phyloP scores from a whole-genome alignment of 2,113 vertebrate genomes.

The Probosciger aterrimus region DNA sequence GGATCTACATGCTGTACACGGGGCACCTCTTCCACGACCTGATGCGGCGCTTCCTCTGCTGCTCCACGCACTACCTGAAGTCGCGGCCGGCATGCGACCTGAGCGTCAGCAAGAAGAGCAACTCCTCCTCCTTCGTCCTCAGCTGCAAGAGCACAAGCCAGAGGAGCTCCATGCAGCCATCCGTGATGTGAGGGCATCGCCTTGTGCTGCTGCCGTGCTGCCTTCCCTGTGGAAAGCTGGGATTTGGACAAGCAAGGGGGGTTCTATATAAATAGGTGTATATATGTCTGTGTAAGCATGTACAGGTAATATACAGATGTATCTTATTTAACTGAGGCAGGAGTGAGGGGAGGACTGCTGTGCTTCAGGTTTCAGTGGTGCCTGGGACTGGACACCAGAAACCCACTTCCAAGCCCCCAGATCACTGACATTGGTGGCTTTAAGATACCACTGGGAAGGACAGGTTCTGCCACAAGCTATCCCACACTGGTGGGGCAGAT shows the following conservation, averaged over 20 bases:
- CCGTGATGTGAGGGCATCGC: constrained; percentile 52
- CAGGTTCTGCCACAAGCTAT: accelerated
- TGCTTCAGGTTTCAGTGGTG: not conserved
- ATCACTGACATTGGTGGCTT: not conserved
- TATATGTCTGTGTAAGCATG: not conserved
- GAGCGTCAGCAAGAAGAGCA: constrained; percentile 77
- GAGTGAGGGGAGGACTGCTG: not conserved
- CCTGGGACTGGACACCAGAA: not conserved
- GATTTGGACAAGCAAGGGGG: not conserved
- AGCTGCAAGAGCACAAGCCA: constrained; percentile 80
- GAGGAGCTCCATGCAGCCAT: constrained; percentile 73
- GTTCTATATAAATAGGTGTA: not conserved
- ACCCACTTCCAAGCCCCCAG: not conserved
- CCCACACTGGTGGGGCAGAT: accelerated
- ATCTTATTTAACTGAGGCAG: not conserved
- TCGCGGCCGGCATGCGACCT: constrained; percentile 75
- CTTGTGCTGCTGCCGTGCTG: accelerated
- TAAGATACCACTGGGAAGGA: accelerated
- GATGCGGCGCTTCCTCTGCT: constrained; percentile 80
- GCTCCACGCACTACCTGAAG: constrained; percentile 69
- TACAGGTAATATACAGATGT: not conserved
- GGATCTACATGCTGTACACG: constrained; percentile 96
- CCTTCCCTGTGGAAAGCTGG: not conserved
- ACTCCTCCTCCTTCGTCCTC: constrained; percentile 84
- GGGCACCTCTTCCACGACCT: constrained; percentile 90